phyloP scores from a whole-genome alignment of 2,797 vertebrate genomes.

The Sebastes umbrosus region DNA sequence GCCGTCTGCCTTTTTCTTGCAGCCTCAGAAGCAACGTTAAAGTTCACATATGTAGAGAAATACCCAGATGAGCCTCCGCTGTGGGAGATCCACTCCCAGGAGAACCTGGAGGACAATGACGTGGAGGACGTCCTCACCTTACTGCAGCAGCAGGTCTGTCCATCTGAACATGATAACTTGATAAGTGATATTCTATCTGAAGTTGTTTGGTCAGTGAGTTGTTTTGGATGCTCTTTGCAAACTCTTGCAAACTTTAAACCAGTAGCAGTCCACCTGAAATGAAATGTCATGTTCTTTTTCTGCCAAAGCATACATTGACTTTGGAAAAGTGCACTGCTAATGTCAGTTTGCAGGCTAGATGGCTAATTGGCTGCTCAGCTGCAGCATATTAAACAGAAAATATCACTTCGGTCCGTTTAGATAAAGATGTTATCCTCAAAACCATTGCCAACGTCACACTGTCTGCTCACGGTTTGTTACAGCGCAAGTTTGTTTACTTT shows the following conservation, averaged over 20 bases:
- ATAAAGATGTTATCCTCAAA: background rate
- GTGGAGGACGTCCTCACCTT: conserved; percentile 85
- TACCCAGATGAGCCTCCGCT: conserved; percentile 94
- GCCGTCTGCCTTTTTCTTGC: background rate
- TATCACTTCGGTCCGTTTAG: background rate
- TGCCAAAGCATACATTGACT: background rate
- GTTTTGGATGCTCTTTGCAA: background rate
- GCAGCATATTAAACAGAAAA: background rate
- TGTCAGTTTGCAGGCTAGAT: background rate
- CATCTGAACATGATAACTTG: background rate
- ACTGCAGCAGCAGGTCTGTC: conserved; percentile 89
- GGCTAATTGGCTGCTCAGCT: background rate
- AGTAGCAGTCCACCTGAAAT: background rate
- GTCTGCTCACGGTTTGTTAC: background rate
- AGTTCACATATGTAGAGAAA: conserved; percentile 95
- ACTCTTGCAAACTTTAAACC: background rate
- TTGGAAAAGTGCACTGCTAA: background rate
- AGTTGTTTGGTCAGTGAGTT: background rate
- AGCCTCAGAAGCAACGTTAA: conserved; percentile 91
- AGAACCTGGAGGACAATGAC: conserved; percentile 92
- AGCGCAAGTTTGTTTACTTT: background rate
- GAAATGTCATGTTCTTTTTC: background rate
- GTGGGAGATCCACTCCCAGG: conserved; percentile 92
- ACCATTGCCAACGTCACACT: background rate
- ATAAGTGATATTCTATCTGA: background rate